These are phyloP conservation scores for Drosophila pegasa DNA, from an alignment of 2,888 invertebrate genomes.

Conservation along the genomic window DNA sequence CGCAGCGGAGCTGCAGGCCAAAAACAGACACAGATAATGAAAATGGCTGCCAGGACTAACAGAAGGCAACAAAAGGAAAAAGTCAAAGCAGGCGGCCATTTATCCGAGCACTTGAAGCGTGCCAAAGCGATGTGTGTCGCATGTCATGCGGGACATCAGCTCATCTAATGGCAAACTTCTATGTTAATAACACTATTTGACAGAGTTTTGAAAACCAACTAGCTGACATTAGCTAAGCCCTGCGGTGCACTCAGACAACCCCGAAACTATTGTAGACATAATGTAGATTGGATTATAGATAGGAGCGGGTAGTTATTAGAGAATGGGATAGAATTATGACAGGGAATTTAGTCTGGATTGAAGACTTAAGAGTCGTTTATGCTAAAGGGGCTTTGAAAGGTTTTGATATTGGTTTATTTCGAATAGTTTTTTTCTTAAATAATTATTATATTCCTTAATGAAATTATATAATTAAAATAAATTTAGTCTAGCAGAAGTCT, in stretches of 20 bases:
- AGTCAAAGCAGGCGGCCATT: constrained; percentile 50
- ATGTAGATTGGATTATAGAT: neutral
- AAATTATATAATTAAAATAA: no score
- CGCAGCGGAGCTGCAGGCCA: constrained; percentile 45
- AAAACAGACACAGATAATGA: constrained; percentile 60
- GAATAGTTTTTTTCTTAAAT: no score
- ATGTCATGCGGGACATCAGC: constrained; percentile 42
- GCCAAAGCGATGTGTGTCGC: constrained; percentile 31
- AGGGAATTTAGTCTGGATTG: no score
- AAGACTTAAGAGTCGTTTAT: no score
- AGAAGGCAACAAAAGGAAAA: neutral
- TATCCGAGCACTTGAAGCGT: constrained; percentile 54
- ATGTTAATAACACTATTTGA: constrained; percentile 10
- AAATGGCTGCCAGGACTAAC: constrained; percentile 46
- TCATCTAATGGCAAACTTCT: constrained; percentile 27
- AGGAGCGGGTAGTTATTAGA: neutral
- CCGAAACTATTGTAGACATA: neutral
- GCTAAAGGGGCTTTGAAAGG: no score
- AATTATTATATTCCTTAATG: no score
- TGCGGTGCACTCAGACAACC: neutral
- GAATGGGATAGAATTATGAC: no score
- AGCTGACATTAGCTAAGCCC: neutral
- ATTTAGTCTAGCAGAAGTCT: no score
- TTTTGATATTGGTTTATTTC: no score
- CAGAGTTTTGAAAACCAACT: neutral